phyloP scores from a whole-genome alignment of 2,888 invertebrate genomes.

The Cinara cedri region DNA sequence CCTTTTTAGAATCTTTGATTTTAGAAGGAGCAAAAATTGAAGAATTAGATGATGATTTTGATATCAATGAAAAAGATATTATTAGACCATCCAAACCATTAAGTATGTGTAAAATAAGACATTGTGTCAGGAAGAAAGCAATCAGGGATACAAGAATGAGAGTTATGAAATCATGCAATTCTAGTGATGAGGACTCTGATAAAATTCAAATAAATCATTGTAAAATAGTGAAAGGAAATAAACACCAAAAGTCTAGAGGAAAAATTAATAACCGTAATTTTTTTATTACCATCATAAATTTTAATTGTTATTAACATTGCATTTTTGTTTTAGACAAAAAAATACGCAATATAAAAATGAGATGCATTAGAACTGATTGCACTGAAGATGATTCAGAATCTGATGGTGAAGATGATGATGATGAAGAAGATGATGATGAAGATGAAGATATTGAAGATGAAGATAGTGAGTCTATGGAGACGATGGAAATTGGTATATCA shows the following conservation, averaged over 20 bases:
- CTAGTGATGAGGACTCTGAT: conserved; percentile 54
- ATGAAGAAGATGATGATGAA: conserved; percentile 58
- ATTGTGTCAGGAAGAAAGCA: conserved; percentile 49
- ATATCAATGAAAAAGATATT: conserved; percentile 52
- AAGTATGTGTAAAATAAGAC: conserved; percentile 51
- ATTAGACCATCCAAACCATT: conserved; percentile 50
- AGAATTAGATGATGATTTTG: conserved; percentile 53
- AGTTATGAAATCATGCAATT: conserved; percentile 50
- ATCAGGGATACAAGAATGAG: conserved; percentile 53
- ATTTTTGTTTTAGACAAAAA: conserved; percentile 44
- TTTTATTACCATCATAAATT: neutral
- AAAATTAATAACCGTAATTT: conserved; percentile 49
- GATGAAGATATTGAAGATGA: conserved; percentile 59
- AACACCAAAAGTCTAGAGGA: conserved; percentile 45
- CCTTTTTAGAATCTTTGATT: conserved; percentile 46
- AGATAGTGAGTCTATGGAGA: conserved; percentile 58
- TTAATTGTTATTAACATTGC: conserved; percentile 5
- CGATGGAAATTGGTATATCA: conserved; percentile 54
- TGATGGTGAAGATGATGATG: conserved; percentile 60
- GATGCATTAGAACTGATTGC: conserved; percentile 48
- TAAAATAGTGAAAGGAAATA: conserved; percentile 43
- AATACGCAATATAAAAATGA: conserved; percentile 51
- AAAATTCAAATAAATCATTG: conserved; percentile 50
- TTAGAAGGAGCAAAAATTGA: conserved; percentile 55
- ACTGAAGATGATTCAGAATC: conserved; percentile 61